Conservation (phyloP, 1,140 invertebrate genomes). For the Heliconius nattereri region DNA sequence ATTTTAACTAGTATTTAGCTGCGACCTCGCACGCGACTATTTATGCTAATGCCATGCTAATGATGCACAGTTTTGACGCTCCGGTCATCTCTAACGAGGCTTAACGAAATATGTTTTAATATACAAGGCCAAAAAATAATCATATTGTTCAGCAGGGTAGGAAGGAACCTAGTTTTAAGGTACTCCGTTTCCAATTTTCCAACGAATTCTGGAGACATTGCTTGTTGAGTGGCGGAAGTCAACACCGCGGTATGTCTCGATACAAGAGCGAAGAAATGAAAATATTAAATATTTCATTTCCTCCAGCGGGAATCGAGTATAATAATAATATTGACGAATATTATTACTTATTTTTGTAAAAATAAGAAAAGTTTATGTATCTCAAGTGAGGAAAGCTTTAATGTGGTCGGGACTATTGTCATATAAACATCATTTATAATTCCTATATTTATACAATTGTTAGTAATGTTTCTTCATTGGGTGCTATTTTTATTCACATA, state of each 20-base stretch:
- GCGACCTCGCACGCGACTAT: constrained; percentile 32
- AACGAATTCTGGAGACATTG: too few species aligned
- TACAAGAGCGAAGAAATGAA: too few species aligned
- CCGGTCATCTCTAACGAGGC: constrained; percentile 33
- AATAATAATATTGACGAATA: constrained; percentile 1
- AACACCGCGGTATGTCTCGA: too few species aligned
- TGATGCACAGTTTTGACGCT: constrained; percentile 41
- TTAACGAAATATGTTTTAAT: constrained; percentile 35
- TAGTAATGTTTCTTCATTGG: not conserved
- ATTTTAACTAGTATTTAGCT: constrained; percentile 36
- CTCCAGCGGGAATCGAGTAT: too few species aligned
- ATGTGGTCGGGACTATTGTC: not conserved
- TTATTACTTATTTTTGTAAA: constrained; percentile 26
- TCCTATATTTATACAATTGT: not conserved
- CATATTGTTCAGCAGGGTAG: too few species aligned
- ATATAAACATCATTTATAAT: not conserved
- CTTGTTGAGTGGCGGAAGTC: too few species aligned
- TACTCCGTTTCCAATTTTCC: too few species aligned
- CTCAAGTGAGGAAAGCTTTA: not conserved
- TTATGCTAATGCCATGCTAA: constrained; percentile 43
- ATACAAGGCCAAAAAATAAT: constrained; percentile 28
- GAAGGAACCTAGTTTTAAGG: too few species aligned
- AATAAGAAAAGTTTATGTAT: not conserved
- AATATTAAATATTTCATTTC: too few species aligned
- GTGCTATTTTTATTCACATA: not conserved